Evolutionary conservation across 2,888 invertebrate species (phyloP).

Genomic region (Phengaris alcon): DNA sequence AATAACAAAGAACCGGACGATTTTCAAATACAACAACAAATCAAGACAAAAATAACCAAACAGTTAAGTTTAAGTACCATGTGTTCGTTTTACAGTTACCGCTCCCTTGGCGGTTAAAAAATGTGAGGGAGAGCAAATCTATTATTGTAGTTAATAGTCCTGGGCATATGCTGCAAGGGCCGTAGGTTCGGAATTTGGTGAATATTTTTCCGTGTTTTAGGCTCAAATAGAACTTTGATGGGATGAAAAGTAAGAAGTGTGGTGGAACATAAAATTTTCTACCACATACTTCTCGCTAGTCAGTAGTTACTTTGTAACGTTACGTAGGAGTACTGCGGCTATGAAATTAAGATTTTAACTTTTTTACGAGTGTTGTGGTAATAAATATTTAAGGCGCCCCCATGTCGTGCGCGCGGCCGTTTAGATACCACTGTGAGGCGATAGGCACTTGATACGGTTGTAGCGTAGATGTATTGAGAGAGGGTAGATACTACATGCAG

Average conservation of each 20-base stretch:
- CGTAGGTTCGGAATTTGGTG: neutral
- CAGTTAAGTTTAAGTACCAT: slow-evolving; percentile 10
- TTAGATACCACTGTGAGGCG: slow-evolving; percentile 42
- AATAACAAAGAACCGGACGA: neutral
- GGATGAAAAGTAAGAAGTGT: no score
- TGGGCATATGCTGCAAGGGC: neutral
- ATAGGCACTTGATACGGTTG: slow-evolving; percentile 20
- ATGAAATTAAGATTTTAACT: slow-evolving; percentile 7
- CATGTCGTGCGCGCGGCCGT: slow-evolving; percentile 47
- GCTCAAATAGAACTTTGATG: no score
- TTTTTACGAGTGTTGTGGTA: slow-evolving; percentile 3
- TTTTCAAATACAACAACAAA: slow-evolving; percentile 4
- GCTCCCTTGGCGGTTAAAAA: slow-evolving; percentile 22
- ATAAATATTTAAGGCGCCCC: slow-evolving; percentile 41
- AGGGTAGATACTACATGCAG: neutral
- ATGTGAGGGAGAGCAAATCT: slow-evolving; percentile 11
- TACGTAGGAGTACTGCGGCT: neutral
- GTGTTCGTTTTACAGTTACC: slow-evolving; percentile 1
- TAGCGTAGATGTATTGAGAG: neutral
- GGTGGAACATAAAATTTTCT: no score
- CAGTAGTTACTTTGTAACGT: no score
- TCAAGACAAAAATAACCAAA: slow-evolving; percentile 16
- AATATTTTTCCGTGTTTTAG: neutral
- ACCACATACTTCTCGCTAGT: no score
- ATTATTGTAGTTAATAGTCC: slow-evolving; percentile 7